Evolutionary conservation across 2,113 vertebrate species (phyloP), one percentile per base, ranked within the genome.

Genomic region (Pleuronectes platessa): DNA sequence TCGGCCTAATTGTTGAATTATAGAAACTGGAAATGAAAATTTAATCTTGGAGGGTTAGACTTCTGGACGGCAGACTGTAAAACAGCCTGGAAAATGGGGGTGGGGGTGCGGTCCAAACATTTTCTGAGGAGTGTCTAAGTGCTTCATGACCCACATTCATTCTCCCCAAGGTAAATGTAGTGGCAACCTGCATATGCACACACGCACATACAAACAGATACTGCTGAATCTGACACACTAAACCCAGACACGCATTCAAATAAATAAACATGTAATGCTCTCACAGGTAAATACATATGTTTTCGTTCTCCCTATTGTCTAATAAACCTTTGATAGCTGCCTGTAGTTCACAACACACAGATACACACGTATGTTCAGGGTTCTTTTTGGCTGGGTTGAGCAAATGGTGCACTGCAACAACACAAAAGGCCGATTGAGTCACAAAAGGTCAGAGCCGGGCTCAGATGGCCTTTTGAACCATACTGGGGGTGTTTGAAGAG

Each of bases 381-480:
- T 54, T 5, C 13, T 77, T 31, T 31, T 24, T 24, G 56, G 61
- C 40, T 42, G n/a, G 79, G 79, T 26, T 2, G 18, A 59, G 55
- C 61, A 76, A 88, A 77, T 61, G 56, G 71, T 17, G 68, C 79
- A 75, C 37, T 82, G 71, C 86, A 83, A 80, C 69, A 72, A 79
- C 88, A 90, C 85, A 91, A 92, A 90, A 81, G 86, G 61, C 80
- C 71, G 87, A 87, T 90, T 89, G 89, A 90, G 85, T 79, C 60
- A 74, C 71, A 76, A 93, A 93, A 93, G 90, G 92, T 93, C 91
- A 91, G 79, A 64, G 87, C 69, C 62, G 27, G 70, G 82, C 87
- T 90, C 79, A 79, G 78, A 86, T 88, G 88, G 80, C 88, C 83
- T 92, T 93, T 91, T 91, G 86, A 93, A 91, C 89, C 80, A 87